Conservation (phyloP, 2,888 invertebrate species). For the Tineola bisselliella region DNA sequence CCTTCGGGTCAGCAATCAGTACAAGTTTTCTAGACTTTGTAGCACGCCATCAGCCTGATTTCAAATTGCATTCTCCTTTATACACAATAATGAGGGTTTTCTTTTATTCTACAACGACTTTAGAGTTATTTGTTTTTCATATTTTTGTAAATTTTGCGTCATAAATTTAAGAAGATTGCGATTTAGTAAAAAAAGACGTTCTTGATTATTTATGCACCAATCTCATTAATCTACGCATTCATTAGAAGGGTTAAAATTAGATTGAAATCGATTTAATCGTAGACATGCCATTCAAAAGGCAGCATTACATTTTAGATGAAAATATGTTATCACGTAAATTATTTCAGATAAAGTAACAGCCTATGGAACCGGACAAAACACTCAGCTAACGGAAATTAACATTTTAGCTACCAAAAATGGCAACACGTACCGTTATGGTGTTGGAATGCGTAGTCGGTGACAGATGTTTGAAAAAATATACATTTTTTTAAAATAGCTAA, state of each 20-base stretch:
- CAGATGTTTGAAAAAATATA: background rate
- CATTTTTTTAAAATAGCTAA: too few species aligned
- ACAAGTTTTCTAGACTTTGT: constrained; percentile 1
- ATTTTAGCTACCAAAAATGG: constrained; percentile 6
- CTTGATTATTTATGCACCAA: too few species aligned
- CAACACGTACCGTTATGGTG: background rate
- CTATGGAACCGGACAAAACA: constrained; percentile 6
- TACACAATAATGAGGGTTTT: background rate
- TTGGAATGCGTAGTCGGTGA: background rate
- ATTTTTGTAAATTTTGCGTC: too few species aligned
- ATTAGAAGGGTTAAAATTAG: too few species aligned
- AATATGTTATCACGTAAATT: background rate
- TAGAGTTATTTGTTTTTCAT: too few species aligned
- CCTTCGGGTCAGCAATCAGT: constrained; percentile 3
- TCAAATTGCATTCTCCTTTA: constrained; percentile 5
- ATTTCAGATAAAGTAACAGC: constrained; percentile 6
- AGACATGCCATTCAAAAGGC: too few species aligned
- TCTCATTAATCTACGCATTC: too few species aligned
- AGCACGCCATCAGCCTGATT: background rate
- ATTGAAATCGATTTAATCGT: too few species aligned
- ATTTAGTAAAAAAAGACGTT: too few species aligned
- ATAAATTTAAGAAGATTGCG: too few species aligned
- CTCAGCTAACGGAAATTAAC: constrained; percentile 12
- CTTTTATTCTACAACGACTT: background rate
- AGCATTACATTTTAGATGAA: background rate